phyloP scores from a whole-genome alignment of 2,113 vertebrate species.

The Numenius arquata region DNA sequence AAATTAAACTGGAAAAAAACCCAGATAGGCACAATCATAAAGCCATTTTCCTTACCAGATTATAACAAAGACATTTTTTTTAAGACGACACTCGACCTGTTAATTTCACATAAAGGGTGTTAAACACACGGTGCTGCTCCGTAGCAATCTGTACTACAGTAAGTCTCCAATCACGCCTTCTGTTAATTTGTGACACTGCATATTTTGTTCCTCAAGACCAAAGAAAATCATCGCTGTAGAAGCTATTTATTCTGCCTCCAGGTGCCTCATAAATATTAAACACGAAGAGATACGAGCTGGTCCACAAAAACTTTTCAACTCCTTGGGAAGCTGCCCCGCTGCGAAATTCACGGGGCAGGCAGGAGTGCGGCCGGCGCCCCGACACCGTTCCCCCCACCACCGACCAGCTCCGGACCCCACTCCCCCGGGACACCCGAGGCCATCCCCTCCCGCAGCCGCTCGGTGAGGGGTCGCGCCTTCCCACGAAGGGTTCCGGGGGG shows the following conservation, averaged over 20 bases:
- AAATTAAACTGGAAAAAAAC: neutral
- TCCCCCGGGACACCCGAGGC: neutral
- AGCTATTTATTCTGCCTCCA: neutral
- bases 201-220: neutral
- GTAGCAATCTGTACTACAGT: neutral
- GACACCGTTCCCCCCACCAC: neutral
- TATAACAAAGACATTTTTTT: neutral
- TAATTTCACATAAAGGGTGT: neutral
- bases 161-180: neutral
- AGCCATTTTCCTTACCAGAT: neutral
- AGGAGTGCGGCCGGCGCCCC: accelerated
- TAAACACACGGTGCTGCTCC: neutral
- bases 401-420: accelerated
- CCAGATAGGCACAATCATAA: neutral
- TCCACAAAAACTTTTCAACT: neutral
- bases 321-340: neutral
- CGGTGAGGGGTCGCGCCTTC: neutral
- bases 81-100: neutral
- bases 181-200: neutral
- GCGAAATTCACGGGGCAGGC: neutral
- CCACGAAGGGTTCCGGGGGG: no score
- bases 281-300: neutral
- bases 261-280: neutral
- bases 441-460: neutral
- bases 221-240: neutral